These are phyloP conservation scores for Parnassius glacialis DNA, from an alignment of 2,888 invertebrate genomes.

Conservation along the genomic window DNA sequence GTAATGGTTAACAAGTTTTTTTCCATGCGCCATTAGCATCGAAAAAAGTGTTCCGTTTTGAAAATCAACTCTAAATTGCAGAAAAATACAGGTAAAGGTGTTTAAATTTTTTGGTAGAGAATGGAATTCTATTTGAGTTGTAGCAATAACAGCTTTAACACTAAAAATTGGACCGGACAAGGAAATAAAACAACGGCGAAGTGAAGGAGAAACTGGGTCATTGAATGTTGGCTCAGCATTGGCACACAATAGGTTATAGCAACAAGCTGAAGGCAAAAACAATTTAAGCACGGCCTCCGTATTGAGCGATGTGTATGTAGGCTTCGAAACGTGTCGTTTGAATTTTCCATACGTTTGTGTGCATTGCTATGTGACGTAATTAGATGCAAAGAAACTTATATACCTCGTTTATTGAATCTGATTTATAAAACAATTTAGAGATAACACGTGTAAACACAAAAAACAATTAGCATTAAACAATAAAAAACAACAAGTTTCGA, in stretches of 20 bases:
- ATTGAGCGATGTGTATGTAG: conserved; percentile 46
- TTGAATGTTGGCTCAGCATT: conserved; percentile 56
- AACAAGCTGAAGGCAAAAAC: conserved; percentile 60
- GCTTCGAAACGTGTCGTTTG: conserved; percentile 47
- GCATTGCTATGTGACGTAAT: conserved; percentile 38
- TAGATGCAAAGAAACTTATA: conserved; percentile 33
- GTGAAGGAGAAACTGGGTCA: conserved; percentile 51
- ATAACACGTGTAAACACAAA: conserved; percentile 2
- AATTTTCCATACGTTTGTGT: conserved; percentile 46
- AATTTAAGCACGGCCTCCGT: conserved; percentile 58
- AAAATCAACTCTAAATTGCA: conserved; percentile 8
- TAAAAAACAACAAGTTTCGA: conserved; percentile 4
- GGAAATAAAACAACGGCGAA: conserved; percentile 41
- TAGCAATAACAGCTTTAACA: conserved; percentile 30
- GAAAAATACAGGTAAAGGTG: conserved; percentile 7
- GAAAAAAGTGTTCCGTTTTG: neutral
- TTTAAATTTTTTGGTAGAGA: conserved; percentile 16
- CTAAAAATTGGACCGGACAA: conserved; percentile 37
- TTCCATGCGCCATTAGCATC: neutral
- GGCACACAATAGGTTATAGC: conserved; percentile 58
- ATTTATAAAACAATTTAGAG: conserved; percentile 31
- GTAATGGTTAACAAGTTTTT: neutral
- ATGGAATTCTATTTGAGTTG: conserved; percentile 25
- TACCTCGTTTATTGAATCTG: conserved; percentile 30
- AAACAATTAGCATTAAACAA: conserved; percentile 17